Base-by-base conservation (phyloP, 2,888 invertebrate genomes). In the Lamellibrachia columna region DNA sequence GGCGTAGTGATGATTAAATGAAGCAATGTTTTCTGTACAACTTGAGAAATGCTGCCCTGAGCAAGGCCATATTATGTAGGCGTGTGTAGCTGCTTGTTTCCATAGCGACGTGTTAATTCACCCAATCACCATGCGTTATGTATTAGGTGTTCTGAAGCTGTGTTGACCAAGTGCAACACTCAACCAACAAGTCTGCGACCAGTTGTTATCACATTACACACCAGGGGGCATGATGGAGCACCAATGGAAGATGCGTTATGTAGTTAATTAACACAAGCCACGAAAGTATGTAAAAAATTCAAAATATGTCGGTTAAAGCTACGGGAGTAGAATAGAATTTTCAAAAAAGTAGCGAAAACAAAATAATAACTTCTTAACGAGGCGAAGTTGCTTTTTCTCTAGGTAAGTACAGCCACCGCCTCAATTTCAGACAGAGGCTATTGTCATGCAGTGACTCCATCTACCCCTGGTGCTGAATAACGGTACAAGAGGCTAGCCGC, bases 131-230 rank as follows among this genome's bases (percentile, higher is more conserved):
- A 75, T n/a, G 22, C 75, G n/a, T 22, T 75, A 75, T 75, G 3
- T 22, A 75, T 22, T 75, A 75, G 2, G 0, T 75, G 75, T n/a
- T 15, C 22, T 22, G 75, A n/a, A 75, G 22, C 75, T 15, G 22
- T 75, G 11, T 4, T n/a, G 22, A 11, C 75, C 75, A 15, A 75
- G 75, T n/a, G 75, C 75, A 75, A 75, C 22, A n/a, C 75, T 75
- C 75, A 75, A 75, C 75, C 75, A 75, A 75, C 75, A n/a, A 75
- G n/a, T 75, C 75, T 75, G 75, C 75, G n/a, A 75, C 75, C 75
- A 75, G 22, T 58, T 58, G 58, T 22, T 75, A 75, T 75, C 75
- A 75, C 15, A 75, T 22, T n/a, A 75, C 75, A 4, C 22, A 75
- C 75, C 75, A 75, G 75, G 75, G 75, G 75, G 75, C 22, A 6